These are phyloP conservation scores for Rhingia rostrata DNA, from an alignment of 2,888 invertebrate species.

Conservation along the genomic window DNA sequence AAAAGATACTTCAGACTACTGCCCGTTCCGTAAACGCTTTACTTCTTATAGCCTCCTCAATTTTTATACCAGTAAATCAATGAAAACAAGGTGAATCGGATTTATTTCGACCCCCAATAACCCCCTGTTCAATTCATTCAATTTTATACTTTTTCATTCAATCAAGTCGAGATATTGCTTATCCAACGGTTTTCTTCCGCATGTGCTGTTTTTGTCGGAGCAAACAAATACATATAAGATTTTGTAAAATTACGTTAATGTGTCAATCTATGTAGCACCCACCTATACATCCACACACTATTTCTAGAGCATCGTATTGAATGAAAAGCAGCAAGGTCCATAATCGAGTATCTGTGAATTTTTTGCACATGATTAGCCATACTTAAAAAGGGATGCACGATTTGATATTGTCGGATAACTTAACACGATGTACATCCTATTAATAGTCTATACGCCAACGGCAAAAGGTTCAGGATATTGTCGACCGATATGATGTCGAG, in stretches of 20 bases:
- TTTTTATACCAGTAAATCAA: conserved; percentile 30
- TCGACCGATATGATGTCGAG: conserved; percentile 16
- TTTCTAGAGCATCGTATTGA: conserved; percentile 44
- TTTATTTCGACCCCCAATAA: conserved; percentile 28
- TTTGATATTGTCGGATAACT: conserved; percentile 31
- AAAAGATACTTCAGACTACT: conserved; percentile 17
- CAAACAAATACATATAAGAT: not conserved
- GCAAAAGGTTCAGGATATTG: conserved; percentile 36
- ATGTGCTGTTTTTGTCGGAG: conserved; percentile 12
- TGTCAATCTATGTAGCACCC: conserved; percentile 27
- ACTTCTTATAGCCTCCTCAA: not conserved
- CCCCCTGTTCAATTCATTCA: conserved; percentile 4
- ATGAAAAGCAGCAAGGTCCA: conserved; percentile 43
- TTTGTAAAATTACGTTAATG: conserved; percentile 42
- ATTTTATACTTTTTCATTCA: conserved; percentile 13
- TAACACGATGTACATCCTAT: conserved; percentile 58
- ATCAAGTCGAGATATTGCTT: conserved; percentile 7
- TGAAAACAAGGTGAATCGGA: conserved; percentile 37
- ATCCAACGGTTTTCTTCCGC: not conserved
- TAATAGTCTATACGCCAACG: conserved; percentile 38
- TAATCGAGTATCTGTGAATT: conserved; percentile 49
- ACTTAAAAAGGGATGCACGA: conserved; percentile 48
- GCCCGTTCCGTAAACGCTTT: not conserved
- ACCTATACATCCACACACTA: not conserved
- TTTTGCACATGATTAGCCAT: conserved; percentile 57